Conservation (phyloP, 2,113 vertebrate genomes). For the Thinocorus orbignyianus region DNA sequence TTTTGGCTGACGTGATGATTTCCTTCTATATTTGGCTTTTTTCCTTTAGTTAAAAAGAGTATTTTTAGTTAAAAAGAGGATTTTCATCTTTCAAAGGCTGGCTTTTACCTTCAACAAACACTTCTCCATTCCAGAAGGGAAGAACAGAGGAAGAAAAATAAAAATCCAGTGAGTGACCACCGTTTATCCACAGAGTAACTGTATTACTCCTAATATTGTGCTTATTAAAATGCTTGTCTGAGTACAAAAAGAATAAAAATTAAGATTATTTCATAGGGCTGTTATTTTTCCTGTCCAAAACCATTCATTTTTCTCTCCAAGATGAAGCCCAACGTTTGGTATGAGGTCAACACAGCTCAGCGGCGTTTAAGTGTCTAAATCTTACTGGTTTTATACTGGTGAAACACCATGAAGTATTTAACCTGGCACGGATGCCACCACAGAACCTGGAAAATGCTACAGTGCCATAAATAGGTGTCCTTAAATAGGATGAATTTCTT, state of each 20-base stretch:
- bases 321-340: not conserved
- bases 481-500: not conserved
- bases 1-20: not conserved
- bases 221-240: not conserved
- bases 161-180: not conserved
- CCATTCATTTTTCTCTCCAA: not conserved
- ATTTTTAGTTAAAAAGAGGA: not conserved
- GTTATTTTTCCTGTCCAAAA: constrained; percentile 5
- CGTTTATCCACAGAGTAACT: not conserved
- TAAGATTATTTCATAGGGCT: not conserved
- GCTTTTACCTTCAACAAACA: not conserved
- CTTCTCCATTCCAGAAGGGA: not conserved
- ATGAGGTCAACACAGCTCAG: not conserved
- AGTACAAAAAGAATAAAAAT: not conserved
- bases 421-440: not conserved
- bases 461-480: constrained; percentile 20
- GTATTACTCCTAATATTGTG: not conserved
- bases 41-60: not conserved
- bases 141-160: not conserved
- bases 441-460: not conserved
- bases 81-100: not conserved
- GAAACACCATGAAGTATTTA: not conserved
- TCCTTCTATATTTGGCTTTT: not conserved
- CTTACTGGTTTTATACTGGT: not conserved
- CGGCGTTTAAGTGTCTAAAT: not conserved